Conservation (phyloP, 1,140 invertebrate genomes). For the Euwallacea similis region DNA sequence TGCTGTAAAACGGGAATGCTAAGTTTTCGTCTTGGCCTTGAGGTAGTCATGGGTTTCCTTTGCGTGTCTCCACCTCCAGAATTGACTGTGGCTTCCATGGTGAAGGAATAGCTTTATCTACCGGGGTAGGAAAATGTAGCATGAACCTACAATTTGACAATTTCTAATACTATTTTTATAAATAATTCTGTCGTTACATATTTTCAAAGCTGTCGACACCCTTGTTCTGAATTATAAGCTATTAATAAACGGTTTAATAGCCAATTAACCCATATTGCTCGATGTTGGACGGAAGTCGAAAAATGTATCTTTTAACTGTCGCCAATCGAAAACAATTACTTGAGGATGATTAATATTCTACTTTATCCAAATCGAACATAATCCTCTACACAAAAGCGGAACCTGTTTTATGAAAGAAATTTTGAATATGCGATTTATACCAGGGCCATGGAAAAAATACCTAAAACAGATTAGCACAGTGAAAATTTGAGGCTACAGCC, state of each 20-base stretch:
- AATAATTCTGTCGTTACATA: too few relatives aligned
- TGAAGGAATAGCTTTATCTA: not conserved
- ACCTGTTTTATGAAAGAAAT: constrained; percentile 20
- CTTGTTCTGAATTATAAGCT: not conserved
- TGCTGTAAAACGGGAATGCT: constrained; percentile 58
- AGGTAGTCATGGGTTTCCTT: constrained; percentile 2
- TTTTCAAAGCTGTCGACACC: too few relatives aligned
- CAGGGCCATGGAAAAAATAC: too few relatives aligned
- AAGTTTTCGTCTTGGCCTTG: constrained; percentile 53
- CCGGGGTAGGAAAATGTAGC: not conserved
- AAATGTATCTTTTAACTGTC: constrained; percentile 1
- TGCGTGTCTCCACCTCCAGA: not conserved
- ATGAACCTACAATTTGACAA: too few relatives aligned
- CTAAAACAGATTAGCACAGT: too few relatives aligned
- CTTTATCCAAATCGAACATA: constrained; percentile 29
- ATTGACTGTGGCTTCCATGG: not conserved
- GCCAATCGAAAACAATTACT: constrained; percentile 14
- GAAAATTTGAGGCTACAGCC: too few relatives aligned
- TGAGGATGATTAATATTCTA: constrained; percentile 28
- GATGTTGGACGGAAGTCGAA: not conserved
- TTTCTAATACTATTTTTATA: too few relatives aligned
- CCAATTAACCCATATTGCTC: constrained; percentile 22
- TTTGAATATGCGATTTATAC: not conserved
- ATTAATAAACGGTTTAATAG: constrained; percentile 5
- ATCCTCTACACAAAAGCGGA: constrained; percentile 6